phyloP scores from a whole-genome alignment of 1,140 invertebrate genomes.

The Lepidotrigona ventralis region DNA sequence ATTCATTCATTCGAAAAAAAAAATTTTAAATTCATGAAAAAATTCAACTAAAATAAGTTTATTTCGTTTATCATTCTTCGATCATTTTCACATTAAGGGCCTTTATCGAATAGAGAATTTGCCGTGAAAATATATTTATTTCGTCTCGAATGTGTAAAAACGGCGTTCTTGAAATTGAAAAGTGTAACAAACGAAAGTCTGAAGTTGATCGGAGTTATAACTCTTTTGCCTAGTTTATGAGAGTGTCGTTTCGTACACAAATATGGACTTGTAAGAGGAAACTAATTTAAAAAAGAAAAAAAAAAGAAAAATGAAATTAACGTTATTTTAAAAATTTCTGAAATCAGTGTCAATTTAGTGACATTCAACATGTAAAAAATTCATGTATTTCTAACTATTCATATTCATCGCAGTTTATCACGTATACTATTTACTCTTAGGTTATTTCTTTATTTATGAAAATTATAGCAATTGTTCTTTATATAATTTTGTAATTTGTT shows the following conservation, averaged over 20 bases:
- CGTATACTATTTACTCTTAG: not conserved
- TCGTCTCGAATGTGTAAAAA: not conserved
- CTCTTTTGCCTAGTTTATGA: not conserved
- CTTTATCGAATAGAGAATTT: not conserved
- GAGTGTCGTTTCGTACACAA: not conserved
- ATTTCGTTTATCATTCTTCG: not conserved
- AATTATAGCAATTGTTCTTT: not conserved
- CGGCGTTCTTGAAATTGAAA: not conserved
- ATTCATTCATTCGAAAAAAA: not conserved
- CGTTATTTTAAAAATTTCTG: not conserved
- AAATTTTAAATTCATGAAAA: not conserved
- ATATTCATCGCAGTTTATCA: not conserved
- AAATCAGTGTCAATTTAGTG: not conserved
- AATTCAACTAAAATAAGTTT: not conserved
- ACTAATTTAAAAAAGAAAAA: not conserved
- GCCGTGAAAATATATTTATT: not conserved
- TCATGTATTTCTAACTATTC: not conserved
- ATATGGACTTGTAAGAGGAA: not conserved
- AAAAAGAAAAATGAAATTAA: conserved; percentile 9
- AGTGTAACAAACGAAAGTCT: not conserved
- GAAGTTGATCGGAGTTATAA: not conserved
- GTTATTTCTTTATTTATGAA: conserved; percentile 24
- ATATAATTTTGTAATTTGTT: not conserved
- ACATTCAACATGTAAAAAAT: not conserved
- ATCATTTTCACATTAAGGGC: not conserved